A percentile compares a stretch with the other conserved stretches of the same genome.
Conservation (phyloP, 1,140 invertebrate species). For the Cyclina sinensis region DNA sequence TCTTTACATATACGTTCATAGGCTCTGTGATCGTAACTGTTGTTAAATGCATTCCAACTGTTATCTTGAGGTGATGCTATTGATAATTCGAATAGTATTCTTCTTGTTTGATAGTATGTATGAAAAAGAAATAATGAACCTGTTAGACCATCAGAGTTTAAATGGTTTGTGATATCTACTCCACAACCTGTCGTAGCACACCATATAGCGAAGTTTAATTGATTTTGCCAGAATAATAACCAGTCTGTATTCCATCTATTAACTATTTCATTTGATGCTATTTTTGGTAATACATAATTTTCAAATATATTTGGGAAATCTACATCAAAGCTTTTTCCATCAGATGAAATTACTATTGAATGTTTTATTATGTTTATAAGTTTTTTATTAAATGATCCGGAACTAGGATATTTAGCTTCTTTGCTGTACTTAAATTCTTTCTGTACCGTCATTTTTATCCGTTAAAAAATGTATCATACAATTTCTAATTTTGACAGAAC, state of each 20-base stretch:
- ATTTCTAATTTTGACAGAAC: slow-evolving; percentile 45
- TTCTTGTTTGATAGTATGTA: slow-evolving; percentile 27
- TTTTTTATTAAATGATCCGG: slow-evolving; percentile 19
- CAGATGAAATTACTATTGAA: not conserved
- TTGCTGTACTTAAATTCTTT: slow-evolving; percentile 51
- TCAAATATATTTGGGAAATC: slow-evolving; percentile 42
- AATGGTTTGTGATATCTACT: not conserved
- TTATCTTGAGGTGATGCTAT: slow-evolving; percentile 29
- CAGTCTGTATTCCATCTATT: slow-evolving; percentile 48
- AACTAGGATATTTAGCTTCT: not conserved
- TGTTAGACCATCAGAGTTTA: not conserved
- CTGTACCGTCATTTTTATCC: slow-evolving; percentile 32
- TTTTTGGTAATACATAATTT: slow-evolving; percentile 10
- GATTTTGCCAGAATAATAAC: slow-evolving; percentile 56
- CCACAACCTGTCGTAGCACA: slow-evolving; percentile 30
- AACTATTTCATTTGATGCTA: not conserved
- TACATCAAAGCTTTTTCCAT: slow-evolving; percentile 37
- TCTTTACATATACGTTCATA: slow-evolving; percentile 44
- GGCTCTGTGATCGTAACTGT: slow-evolving; percentile 25
- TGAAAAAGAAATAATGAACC: not conserved
- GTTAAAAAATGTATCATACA: slow-evolving; percentile 32
- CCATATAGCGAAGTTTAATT: slow-evolving; percentile 48
- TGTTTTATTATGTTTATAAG: slow-evolving; percentile 39
- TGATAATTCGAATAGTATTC: slow-evolving; percentile 35
- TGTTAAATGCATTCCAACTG: slow-evolving; percentile 14